Percentiles rank a stretch among this genome's conserved stretches.
phyloP scores from a whole-genome alignment of 1,140 invertebrate genomes.

The Euura saliciscinereae region DNA sequence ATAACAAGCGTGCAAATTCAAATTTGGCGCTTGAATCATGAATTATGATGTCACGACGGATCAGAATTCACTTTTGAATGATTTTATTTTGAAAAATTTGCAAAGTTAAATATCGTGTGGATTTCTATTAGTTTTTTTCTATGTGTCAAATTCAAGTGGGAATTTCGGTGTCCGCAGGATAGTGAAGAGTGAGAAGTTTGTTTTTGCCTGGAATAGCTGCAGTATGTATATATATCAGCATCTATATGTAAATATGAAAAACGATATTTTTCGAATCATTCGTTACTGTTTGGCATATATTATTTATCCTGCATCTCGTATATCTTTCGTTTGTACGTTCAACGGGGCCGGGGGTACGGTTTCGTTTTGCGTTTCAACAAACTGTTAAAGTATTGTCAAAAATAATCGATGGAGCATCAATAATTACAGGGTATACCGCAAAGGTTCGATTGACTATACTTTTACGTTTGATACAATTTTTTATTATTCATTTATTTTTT shows the following conservation, averaged over 20 bases:
- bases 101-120: no score
- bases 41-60: no score
- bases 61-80: no score
- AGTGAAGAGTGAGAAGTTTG: no score
- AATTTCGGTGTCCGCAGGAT: no score
- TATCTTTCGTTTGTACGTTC: conserved; percentile 17
- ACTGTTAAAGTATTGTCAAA: conserved; percentile 30
- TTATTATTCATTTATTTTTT: background rate
- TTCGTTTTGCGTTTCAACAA: background rate
- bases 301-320: conserved; percentile 35
- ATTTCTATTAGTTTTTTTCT: no score
- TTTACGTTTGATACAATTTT: conserved; percentile 16
- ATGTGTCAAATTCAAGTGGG: no score
- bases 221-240: background rate
- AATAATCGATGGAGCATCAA: conserved; percentile 27
- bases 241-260: conserved; percentile 22
- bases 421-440: conserved; percentile 22
- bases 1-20: background rate
- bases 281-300: conserved; percentile 36
- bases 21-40: no score
- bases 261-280: conserved; percentile 34
- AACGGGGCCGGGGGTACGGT: background rate
- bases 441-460: conserved; percentile 19
- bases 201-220: no score
- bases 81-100: no score